These are phyloP conservation scores for Torymus auratus DNA, from an alignment of 2,888 invertebrate species.

Conservation along the genomic window DNA sequence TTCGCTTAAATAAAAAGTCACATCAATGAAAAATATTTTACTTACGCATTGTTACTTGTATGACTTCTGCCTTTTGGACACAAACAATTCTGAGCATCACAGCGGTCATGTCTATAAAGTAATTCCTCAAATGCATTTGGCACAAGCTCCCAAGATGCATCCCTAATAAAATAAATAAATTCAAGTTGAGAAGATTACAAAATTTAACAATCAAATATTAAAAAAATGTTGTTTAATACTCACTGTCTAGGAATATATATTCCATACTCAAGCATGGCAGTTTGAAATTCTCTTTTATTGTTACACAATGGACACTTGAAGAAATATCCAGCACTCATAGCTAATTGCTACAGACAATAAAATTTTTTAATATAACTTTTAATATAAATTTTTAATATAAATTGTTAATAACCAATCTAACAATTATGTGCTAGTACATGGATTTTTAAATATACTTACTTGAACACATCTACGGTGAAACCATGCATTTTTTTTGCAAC, in stretches of 20 bases:
- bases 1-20: not conserved
- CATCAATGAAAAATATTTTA: constrained; percentile 31
- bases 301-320: constrained; percentile 91
- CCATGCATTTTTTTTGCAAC: constrained; percentile 86
- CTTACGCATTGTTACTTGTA: constrained; percentile 75
- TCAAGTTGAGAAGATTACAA: not conserved
- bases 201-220: not conserved
- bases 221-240: constrained; percentile 67
- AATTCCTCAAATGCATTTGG: constrained; percentile 87
- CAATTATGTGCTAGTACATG: not conserved
- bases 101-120: constrained; percentile 80
- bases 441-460: constrained; percentile 71
- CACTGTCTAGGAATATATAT: constrained; percentile 89
- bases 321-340: constrained; percentile 87
- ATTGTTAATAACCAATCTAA: not conserved
- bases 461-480: constrained; percentile 86
- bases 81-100: constrained; percentile 80
- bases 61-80: constrained; percentile 80
- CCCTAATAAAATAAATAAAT: constrained; percentile 77
- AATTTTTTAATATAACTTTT: constrained; percentile 2
- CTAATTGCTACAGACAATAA: constrained; percentile 80
- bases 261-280: constrained; percentile 82
- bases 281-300: constrained; percentile 82
- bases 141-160: constrained; percentile 89
- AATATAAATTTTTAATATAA: constrained; percentile 15